Conservation (phyloP, 1,140 invertebrate genomes). For the Psix sp. region DNA sequence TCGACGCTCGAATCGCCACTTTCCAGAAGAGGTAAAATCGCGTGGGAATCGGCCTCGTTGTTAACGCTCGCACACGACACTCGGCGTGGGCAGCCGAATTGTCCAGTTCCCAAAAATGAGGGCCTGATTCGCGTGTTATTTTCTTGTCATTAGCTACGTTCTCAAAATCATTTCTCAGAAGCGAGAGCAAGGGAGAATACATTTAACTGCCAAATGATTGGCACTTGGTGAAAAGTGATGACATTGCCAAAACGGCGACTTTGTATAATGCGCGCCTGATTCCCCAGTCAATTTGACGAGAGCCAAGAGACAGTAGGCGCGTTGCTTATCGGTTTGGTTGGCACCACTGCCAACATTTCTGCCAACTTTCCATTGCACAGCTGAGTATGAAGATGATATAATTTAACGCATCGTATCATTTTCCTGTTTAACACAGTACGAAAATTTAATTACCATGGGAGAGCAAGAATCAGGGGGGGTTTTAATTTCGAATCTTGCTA, state of each 20-base stretch:
- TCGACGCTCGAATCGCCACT: slow-evolving; percentile 26
- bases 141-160: slow-evolving; percentile 5
- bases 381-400: slow-evolving; percentile 6
- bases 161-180: neutral
- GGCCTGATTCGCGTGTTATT: neutral
- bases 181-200: slow-evolving; percentile 5
- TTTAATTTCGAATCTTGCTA: no score
- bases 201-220: slow-evolving; percentile 36
- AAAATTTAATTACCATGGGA: no score
- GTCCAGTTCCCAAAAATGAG: neutral
- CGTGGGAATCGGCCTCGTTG: slow-evolving; percentile 46
- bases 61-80: neutral
- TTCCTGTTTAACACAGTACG: no score
- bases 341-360: slow-evolving; percentile 71
- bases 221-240: slow-evolving; percentile 36
- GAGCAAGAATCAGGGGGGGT: no score
- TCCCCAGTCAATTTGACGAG: slow-evolving; percentile 60
- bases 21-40: slow-evolving; percentile 43
- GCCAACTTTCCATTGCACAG: slow-evolving; percentile 52
- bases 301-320: slow-evolving; percentile 56
- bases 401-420: no score
- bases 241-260: slow-evolving; percentile 61
- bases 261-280: slow-evolving; percentile 63
- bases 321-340: slow-evolving; percentile 61
- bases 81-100: slow-evolving; percentile 16